Base-by-base conservation (phyloP, 2,113 vertebrate genomes). In the Brachyhypopomus gauderio region DNA sequence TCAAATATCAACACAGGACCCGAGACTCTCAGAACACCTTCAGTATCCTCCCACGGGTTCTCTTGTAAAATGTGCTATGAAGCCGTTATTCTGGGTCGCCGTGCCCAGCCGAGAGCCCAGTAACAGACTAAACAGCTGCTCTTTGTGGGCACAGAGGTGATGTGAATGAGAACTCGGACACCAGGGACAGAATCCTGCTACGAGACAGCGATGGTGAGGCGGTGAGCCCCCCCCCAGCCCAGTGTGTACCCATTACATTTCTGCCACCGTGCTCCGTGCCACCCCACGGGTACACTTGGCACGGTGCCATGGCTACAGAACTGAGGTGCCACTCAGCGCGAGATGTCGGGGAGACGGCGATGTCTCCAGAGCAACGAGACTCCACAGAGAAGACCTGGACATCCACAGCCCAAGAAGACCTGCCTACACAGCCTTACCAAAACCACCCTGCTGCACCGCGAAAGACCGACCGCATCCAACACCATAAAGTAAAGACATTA, bases 231-330 rank as follows among this genome's bases (percentile, higher is more conserved):
- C 45, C 45, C 45, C 45, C 41, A 41, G 12, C 45, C 66, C 72
- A 63, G 75, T 63, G 6, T 48, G 75, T 30, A 85, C 75, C 58
- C 69, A 85, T 82, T 80, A 85, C 79, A 76, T 81, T 70, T 82
- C 80, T 72, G 75, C 74, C 80, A 69, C 71, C 12, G 45, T 22
- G 80, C 72, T 79, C 72, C 80, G 66, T 81, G 83, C 71, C 71
- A 81, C 64, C 70, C 78, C 79, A 69, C 56, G 78, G 84, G 78
- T 85, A 85, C 84, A 79, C 79, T 82, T 85, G 84, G 84, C 71
- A 52, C 23, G 22, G 34, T 22, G 83, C 83, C 84, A 82, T 22
- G 41, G 3, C 30, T 17, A 22, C 66, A 85, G 78, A 80, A 74
- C 67, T 73, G 63, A 82, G 84, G 56, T 64, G 55, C 67, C 76